Evolutionary conservation across 2,888 invertebrate genomes (phyloP).

Genomic region (Drosophila borborema): DNA sequence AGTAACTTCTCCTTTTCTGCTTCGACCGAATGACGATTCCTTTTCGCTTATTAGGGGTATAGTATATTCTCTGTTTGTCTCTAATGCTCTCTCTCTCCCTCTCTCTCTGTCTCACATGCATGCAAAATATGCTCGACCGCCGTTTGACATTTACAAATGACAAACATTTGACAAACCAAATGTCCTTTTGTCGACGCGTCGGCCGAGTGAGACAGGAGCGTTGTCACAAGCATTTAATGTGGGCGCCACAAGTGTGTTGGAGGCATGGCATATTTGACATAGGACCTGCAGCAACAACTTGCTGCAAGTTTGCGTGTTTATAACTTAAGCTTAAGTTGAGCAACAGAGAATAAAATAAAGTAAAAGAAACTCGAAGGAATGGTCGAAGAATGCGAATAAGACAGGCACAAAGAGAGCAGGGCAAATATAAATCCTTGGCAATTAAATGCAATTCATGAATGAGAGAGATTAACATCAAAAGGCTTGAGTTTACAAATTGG

Average conservation of each 20-base stretch:
- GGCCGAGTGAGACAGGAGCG: constrained; percentile 34
- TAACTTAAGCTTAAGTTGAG: constrained; percentile 7
- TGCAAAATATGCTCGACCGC: constrained; percentile 78
- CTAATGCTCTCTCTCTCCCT: background rate
- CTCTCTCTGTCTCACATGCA: constrained; percentile 24
- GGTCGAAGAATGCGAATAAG: background rate
- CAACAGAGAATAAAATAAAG: constrained; percentile 22
- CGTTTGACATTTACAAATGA: constrained; percentile 82
- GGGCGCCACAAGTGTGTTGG: constrained; percentile 28
- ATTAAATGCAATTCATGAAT: constrained; percentile 51
- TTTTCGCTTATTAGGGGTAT: constrained; percentile 25
- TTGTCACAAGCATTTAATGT: constrained; percentile 67
- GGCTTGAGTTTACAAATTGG: constrained; percentile 5
- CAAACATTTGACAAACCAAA: constrained; percentile 79
- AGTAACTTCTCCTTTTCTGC: background rate
- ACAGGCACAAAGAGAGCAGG: background rate
- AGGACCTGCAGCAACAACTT: constrained; percentile 39
- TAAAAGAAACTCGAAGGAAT: constrained; percentile 2
- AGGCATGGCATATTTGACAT: constrained; percentile 31
- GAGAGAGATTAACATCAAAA: constrained; percentile 11
- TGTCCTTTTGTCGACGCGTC: constrained; percentile 54
- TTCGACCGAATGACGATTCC: background rate
- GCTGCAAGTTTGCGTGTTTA: constrained; percentile 25
- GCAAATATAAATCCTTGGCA: constrained; percentile 20
- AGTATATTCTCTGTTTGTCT: constrained; percentile 11